Conservation (phyloP, 2,113 vertebrate genomes). For the Oceanodroma tethys region DNA sequence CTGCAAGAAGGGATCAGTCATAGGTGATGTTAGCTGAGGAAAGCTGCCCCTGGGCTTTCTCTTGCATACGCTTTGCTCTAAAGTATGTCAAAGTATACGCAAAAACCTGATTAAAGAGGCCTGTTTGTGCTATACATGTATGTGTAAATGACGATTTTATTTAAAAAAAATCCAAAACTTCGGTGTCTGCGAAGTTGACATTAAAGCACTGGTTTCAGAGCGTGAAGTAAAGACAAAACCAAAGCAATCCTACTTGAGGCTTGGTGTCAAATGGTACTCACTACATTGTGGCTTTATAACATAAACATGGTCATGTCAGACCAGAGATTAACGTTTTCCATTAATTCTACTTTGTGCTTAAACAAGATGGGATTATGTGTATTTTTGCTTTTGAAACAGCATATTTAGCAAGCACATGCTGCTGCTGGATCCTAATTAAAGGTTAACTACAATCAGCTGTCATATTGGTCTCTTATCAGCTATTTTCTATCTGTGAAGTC, state of each 20-base stretch:
- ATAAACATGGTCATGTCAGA: neutral
- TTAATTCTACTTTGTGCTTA: neutral
- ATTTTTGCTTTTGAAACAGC: neutral
- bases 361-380: neutral
- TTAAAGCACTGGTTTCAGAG: neutral
- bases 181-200: neutral
- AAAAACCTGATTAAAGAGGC: neutral
- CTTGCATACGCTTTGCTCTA: neutral
- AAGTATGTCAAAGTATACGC: neutral
- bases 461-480: neutral
- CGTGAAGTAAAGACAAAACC: neutral
- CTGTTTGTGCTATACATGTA: neutral
- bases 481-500: slow-evolving; percentile 24
- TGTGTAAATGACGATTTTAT: neutral
- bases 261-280: neutral
- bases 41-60: neutral
- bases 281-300: neutral
- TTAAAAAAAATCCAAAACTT: neutral
- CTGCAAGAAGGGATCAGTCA: neutral
- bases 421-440: neutral
- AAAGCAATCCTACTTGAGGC: neutral
- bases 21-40: neutral
- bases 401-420: neutral
- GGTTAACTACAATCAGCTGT: slow-evolving; percentile 3
- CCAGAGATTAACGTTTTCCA: neutral